Evolutionary conservation across 2,797 vertebrate species (phyloP).

Genomic region (Sebastes glaucus): DNA sequence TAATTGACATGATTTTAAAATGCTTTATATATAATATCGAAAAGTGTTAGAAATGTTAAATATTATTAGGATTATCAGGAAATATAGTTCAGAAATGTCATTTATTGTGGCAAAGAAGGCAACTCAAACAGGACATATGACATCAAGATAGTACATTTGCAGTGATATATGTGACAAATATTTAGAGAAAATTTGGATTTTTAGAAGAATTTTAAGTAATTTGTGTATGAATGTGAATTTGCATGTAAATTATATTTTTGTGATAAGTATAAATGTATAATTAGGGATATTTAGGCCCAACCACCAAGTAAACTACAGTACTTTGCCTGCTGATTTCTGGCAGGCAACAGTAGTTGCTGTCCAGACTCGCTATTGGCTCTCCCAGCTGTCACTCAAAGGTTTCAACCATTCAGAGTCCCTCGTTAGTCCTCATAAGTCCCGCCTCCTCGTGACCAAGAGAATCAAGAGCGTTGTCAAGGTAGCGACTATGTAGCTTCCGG

Average conservation of each 20-base stretch:
- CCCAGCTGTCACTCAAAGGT: slow-evolving; percentile 44
- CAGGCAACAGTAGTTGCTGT: slow-evolving; percentile 60
- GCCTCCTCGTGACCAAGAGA: slow-evolving; percentile 39
- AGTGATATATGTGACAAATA: not conserved
- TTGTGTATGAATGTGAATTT: not conserved
- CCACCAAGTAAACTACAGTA: slow-evolving; percentile 64
- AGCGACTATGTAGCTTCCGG: slow-evolving; percentile 32
- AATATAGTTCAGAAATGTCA: too few relatives aligned
- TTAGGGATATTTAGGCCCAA: slow-evolving; percentile 55
- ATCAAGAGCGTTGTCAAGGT: slow-evolving; percentile 1
- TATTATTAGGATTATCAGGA: not conserved
- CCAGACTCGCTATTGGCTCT: slow-evolving; percentile 43
- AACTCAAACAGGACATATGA: not conserved
- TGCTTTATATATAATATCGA: too few relatives aligned
- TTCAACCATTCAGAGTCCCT: slow-evolving; percentile 53
- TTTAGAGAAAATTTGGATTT: not conserved
- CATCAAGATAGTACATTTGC: not conserved
- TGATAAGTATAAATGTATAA: not conserved
- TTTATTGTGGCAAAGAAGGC: not conserved
- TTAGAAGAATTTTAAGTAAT: not conserved
- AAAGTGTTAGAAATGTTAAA: not conserved
- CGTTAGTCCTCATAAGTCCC: slow-evolving; percentile 45
- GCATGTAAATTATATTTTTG: not conserved
- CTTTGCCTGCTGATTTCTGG: slow-evolving; percentile 69
- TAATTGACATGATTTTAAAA: too few relatives aligned